Percentiles rank a stretch among this genome's conserved stretches.
phyloP scores from a whole-genome alignment of 2,888 invertebrate genomes.

The Rosalia funebris region DNA sequence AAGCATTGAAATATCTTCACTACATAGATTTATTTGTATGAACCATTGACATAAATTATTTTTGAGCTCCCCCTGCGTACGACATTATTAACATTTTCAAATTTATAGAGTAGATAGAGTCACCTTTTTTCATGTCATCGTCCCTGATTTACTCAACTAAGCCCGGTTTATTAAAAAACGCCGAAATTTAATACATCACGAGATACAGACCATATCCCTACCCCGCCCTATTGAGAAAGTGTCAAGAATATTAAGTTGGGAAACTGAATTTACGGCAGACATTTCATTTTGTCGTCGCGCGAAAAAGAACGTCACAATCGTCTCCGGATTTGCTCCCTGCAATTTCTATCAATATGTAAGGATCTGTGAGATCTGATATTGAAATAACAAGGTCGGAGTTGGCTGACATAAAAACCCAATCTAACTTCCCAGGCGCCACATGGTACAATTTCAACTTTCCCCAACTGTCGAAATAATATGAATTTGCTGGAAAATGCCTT shows the following conservation, averaged over 20 bases:
- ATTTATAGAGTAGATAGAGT: no score
- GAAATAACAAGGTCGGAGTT: slow-evolving; percentile 56
- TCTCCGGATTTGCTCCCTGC: slow-evolving; percentile 49
- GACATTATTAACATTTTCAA: no score
- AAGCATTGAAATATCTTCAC: no score
- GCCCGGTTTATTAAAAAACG: slow-evolving; percentile 22
- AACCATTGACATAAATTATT: no score
- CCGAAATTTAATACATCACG: slow-evolving; percentile 23
- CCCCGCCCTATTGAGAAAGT: slow-evolving; percentile 28
- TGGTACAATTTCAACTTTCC: slow-evolving; percentile 55
- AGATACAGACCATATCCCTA: slow-evolving; percentile 10
- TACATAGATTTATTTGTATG: no score
- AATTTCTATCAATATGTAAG: slow-evolving; percentile 58
- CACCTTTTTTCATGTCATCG: no score
- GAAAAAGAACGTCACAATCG: slow-evolving; percentile 49
- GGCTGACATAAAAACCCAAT: slow-evolving; percentile 57
- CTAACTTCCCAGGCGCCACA: slow-evolving; percentile 57
- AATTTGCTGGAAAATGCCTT: slow-evolving; percentile 47
- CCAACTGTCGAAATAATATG: slow-evolving; percentile 50
- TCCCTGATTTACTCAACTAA: no score
- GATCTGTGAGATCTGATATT: slow-evolving; percentile 56
- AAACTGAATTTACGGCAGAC: slow-evolving; percentile 47
- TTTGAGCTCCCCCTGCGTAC: no score
- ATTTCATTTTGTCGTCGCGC: slow-evolving; percentile 43
- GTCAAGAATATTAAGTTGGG: slow-evolving; percentile 47